phyloP scores from a whole-genome alignment of 2,113 vertebrate species.

The Malurus alboscapulatus region DNA sequence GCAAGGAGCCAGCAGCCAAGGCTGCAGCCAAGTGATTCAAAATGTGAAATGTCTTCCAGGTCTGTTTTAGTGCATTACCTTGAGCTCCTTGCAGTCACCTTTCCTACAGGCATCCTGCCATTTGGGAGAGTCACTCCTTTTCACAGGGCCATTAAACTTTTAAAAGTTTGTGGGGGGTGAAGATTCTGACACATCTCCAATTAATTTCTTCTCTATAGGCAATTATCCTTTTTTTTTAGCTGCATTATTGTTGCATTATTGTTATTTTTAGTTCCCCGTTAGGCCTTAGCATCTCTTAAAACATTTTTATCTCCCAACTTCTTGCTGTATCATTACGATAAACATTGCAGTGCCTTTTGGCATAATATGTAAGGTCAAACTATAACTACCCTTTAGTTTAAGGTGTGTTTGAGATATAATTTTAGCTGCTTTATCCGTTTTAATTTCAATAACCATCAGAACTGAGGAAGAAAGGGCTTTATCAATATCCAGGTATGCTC shows the following conservation, averaged over 20 bases:
- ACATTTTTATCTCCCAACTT: background rate
- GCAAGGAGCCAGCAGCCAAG: background rate
- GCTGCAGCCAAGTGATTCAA: background rate
- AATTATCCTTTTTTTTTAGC: background rate
- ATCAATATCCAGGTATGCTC: background rate
- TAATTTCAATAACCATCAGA: background rate
- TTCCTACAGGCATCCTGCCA: background rate
- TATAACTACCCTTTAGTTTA: background rate
- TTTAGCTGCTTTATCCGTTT: background rate
- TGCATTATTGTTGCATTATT: background rate
- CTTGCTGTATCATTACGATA: background rate
- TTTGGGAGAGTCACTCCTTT: background rate
- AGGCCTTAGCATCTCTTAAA: background rate
- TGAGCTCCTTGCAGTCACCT: background rate
- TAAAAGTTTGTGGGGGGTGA: background rate
- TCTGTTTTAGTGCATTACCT: background rate
- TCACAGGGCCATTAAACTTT: background rate
- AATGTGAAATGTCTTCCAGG: background rate
- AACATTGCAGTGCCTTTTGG: background rate
- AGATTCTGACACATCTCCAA: background rate
- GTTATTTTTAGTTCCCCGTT: background rate
- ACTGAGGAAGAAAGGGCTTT: background rate
- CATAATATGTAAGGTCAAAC: background rate
- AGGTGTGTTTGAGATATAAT: background rate
- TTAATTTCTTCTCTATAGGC: background rate